A percentile compares a stretch with the other conserved stretches of the same genome.
phyloP scores from a whole-genome alignment of 2,797 vertebrate species.

The Schizothorax lantsangensis region DNA sequence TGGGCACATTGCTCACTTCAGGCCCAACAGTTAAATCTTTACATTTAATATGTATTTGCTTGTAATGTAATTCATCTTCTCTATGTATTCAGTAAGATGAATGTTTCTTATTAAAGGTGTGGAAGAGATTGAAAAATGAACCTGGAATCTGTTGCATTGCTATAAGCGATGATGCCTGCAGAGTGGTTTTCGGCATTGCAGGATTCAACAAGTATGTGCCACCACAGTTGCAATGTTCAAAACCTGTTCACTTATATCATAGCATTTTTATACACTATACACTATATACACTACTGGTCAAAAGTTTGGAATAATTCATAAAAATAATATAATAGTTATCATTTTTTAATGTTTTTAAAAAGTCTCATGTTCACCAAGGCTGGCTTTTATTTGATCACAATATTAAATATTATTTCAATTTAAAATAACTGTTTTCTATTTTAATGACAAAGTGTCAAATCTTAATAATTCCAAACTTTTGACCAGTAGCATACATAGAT shows the following conservation, averaged over 20 bases:
- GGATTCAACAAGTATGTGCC: conserved; percentile 68
- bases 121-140: conserved; percentile 70
- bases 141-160: conserved; percentile 71
- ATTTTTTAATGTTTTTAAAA: background rate
- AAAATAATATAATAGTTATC: background rate
- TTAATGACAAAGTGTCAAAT: background rate
- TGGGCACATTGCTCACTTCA: background rate
- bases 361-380: background rate
- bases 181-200: conserved; percentile 67
- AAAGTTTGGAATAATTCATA: background rate
- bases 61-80: background rate
- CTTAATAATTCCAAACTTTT: background rate
- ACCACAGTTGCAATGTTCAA: background rate
- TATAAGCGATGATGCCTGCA: conserved; percentile 64
- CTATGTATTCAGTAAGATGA: background rate
- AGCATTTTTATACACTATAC: background rate
- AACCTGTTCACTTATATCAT: no score
- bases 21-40: background rate
- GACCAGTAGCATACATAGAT: background rate
- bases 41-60: background rate
- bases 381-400: background rate
- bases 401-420: background rate
- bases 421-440: background rate
- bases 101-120: conserved; percentile 60
- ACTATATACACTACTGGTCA: background rate